Conservation (phyloP, 2,888 invertebrate genomes). For the Cabera pusaria region DNA sequence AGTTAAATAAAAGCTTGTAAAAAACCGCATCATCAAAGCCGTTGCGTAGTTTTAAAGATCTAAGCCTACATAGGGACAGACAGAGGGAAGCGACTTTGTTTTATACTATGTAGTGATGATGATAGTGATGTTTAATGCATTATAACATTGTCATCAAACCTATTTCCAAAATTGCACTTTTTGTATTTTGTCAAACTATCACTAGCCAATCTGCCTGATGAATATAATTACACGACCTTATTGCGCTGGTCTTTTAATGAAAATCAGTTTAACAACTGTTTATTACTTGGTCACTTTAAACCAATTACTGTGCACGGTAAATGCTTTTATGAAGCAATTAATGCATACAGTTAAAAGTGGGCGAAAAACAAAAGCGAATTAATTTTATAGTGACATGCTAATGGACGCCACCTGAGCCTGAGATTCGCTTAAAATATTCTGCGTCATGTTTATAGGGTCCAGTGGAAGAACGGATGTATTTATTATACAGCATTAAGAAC, state of each 20-base stretch:
- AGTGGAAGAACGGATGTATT: constrained; percentile 7
- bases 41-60: too few species aligned
- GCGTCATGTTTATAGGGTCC: constrained; percentile 31
- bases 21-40: too few species aligned
- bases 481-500: neutral
- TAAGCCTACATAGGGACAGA: too few species aligned
- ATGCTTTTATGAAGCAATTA: constrained; percentile 67
- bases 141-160: too few species aligned
- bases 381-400: constrained; percentile 67
- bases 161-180: too few species aligned
- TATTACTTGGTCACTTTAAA: constrained; percentile 49
- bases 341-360: constrained; percentile 55
- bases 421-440: constrained; percentile 40
- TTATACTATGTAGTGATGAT: too few species aligned
- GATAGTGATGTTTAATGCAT: too few species aligned
- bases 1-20: too few species aligned
- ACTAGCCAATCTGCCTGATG: too few species aligned
- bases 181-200: too few species aligned
- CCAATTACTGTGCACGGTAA: constrained; percentile 56
- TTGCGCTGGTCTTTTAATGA: constrained; percentile 40
- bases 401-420: constrained; percentile 63
- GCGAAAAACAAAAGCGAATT: constrained; percentile 63
- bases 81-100: too few species aligned
- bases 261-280: constrained; percentile 45
- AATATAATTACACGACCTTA: constrained; percentile 13